These are phyloP conservation scores for Procambarus clarkii DNA, from an alignment of 1,140 invertebrate species.

Conservation along the genomic window DNA sequence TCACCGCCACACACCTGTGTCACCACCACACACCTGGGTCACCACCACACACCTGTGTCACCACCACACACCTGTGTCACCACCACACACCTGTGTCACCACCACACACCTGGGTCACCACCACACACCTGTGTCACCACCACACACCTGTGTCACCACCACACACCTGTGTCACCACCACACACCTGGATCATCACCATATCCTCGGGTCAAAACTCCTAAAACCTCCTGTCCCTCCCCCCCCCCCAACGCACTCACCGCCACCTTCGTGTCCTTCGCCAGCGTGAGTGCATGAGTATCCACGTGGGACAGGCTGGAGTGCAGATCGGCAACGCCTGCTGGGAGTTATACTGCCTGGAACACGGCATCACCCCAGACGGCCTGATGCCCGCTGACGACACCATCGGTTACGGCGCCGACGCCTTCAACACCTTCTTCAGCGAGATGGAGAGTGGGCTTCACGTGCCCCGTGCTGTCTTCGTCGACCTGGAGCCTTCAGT, in stretches of 20 bases:
- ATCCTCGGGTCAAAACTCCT: too few species aligned
- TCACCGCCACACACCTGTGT: too few species aligned
- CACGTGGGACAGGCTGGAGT: slow-evolving; percentile 54
- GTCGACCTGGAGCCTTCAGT: slow-evolving; percentile 77
- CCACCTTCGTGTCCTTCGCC: background rate
- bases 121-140: too few species aligned
- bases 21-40: too few species aligned
- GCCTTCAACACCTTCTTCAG: slow-evolving; percentile 63
- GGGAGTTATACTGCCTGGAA: slow-evolving; percentile 58
- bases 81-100: too few species aligned
- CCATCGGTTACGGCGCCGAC: slow-evolving; percentile 78
- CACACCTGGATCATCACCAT: too few species aligned
- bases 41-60: too few species aligned
- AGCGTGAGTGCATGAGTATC: slow-evolving; percentile 51
- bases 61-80: too few species aligned
- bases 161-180: too few species aligned
- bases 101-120: too few species aligned
- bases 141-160: too few species aligned
- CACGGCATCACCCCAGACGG: slow-evolving; percentile 91
- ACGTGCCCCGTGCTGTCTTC: slow-evolving; percentile 76
- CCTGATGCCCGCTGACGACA: slow-evolving; percentile 82
- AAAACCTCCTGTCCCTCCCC: too few species aligned
- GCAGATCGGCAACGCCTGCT: slow-evolving; percentile 58
- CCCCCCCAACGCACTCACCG: background rate
- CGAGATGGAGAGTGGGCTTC: slow-evolving; percentile 63